A percentile compares a stretch with the other conserved stretches of the same genome.
Evolutionary conservation across 30 jellyfish, hydroid and myxozoan genomes (phyloP).

Genomic region (Pseudorhiza aurosa): DNA sequence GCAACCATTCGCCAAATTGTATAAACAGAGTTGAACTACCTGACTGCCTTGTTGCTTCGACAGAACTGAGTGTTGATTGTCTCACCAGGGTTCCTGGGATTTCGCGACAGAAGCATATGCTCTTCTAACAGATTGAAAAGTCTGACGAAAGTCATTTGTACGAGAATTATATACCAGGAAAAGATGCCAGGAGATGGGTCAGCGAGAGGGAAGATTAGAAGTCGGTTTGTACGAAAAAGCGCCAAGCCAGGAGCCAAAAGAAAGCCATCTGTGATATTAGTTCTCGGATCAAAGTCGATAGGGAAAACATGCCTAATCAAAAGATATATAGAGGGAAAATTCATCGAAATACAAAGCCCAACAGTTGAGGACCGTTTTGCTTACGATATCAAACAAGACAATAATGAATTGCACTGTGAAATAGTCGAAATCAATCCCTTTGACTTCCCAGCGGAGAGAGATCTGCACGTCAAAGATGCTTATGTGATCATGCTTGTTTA

Average conservation of each 20-base stretch:
- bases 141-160: too few species aligned
- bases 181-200: slow-evolving; percentile 54
- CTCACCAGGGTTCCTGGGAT: too few species aligned
- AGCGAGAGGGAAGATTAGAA: slow-evolving; percentile 13
- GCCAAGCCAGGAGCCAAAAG: slow-evolving; percentile 71
- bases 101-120: too few species aligned
- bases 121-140: too few species aligned
- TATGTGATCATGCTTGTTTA: slow-evolving; percentile 28
- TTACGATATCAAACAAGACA: neutral
- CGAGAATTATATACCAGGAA: too few species aligned
- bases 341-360: slow-evolving; percentile 11
- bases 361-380: slow-evolving; percentile 59
- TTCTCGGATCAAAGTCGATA: slow-evolving; percentile 47
- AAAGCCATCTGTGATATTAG: slow-evolving; percentile 29
- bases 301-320: slow-evolving; percentile 56
- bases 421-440: slow-evolving; percentile 55
- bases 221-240: slow-evolving; percentile 51
- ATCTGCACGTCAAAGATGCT: slow-evolving; percentile 49
- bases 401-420: slow-evolving; percentile 22
- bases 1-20: too few species aligned
- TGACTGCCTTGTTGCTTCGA: too few species aligned
- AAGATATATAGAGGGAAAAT: slow-evolving; percentile 33
- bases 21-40: too few species aligned
- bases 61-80: too few species aligned
- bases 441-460: slow-evolving; percentile 63